Evolutionary conservation across 2,888 invertebrate genomes (phyloP).

Genomic region (Rugalucina vietnamica): DNA sequence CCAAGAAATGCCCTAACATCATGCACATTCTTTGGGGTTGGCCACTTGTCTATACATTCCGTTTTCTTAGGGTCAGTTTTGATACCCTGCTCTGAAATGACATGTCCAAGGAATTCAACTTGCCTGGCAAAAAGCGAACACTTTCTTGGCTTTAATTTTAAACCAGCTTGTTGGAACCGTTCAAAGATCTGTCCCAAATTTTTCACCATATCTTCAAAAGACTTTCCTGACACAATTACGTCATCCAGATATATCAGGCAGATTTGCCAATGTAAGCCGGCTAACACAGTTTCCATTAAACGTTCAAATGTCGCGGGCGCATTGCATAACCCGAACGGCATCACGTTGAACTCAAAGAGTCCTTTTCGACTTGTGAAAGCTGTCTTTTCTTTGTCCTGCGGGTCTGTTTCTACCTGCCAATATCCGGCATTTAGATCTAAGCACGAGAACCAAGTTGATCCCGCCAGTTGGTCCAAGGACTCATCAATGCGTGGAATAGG

Average conservation of each 20-base stretch:
- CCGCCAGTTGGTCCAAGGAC: not conserved
- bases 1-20: slow-evolving; percentile 39
- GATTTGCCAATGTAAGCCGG: slow-evolving; percentile 43
- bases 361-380: not conserved
- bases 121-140: slow-evolving; percentile 39
- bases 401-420: not conserved
- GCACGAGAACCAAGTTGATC: not conserved
- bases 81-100: slow-evolving; percentile 29
- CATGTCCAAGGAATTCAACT: slow-evolving; percentile 38
- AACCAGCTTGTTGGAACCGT: no score
- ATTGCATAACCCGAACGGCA: no score
- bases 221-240: slow-evolving; percentile 28
- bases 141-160: slow-evolving; percentile 48
- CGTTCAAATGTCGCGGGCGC: slow-evolving; percentile 56
- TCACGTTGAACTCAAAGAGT: not conserved
- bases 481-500: no score
- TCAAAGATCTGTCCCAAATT: slow-evolving; percentile 33
- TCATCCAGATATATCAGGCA: slow-evolving; percentile 51
- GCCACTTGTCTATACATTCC: slow-evolving; percentile 28
- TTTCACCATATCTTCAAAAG: slow-evolving; percentile 22
- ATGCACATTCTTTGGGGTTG: slow-evolving; percentile 17
- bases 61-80: slow-evolving; percentile 18
- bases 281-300: slow-evolving; percentile 54
- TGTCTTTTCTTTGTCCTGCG: slow-evolving; percentile 1
- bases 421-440: not conserved